phyloP scores from a whole-genome alignment of 1,140 invertebrate species.

The Euglossa dilemma region DNA sequence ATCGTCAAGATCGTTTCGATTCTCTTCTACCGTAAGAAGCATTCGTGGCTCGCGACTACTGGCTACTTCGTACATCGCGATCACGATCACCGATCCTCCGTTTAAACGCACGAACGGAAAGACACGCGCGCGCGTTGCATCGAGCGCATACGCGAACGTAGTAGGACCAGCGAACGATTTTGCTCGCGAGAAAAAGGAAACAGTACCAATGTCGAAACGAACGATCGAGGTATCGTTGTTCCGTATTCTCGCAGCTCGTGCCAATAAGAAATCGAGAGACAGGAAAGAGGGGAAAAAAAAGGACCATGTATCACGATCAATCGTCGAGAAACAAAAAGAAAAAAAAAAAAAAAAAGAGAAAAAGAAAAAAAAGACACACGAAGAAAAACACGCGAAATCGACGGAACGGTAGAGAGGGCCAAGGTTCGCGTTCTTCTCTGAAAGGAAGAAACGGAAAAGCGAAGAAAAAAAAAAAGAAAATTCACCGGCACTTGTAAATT shows the following conservation, averaged over 20 bases:
- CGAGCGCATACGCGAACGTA: background rate
- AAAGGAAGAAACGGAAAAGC: background rate
- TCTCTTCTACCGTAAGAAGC: conserved; percentile 25
- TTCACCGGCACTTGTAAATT: conserved; percentile 66
- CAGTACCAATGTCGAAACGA: background rate
- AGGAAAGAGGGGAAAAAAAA: background rate
- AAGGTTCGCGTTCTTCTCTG: background rate
- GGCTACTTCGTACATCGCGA: background rate
- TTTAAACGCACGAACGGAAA: background rate
- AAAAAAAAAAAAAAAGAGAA: background rate
- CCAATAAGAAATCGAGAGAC: conserved; percentile 34
- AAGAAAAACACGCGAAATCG: background rate
- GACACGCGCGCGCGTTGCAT: background rate
- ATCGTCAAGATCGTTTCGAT: conserved; percentile 4
- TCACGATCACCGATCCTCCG: conserved; percentile 2
- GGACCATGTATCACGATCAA: conserved; percentile 20
- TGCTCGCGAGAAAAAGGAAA: background rate
- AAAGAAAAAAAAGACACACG: background rate
- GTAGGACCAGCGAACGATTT: background rate
- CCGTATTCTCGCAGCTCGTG: conserved; percentile 47
- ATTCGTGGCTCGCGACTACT: background rate
- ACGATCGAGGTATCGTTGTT: conserved; percentile 42
- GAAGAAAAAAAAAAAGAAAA: background rate
- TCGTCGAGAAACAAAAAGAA: background rate
- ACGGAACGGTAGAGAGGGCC: background rate